Evolutionary conservation across 2,797 vertebrate genomes (phyloP).

Genomic region (Cuculus canorus): DNA sequence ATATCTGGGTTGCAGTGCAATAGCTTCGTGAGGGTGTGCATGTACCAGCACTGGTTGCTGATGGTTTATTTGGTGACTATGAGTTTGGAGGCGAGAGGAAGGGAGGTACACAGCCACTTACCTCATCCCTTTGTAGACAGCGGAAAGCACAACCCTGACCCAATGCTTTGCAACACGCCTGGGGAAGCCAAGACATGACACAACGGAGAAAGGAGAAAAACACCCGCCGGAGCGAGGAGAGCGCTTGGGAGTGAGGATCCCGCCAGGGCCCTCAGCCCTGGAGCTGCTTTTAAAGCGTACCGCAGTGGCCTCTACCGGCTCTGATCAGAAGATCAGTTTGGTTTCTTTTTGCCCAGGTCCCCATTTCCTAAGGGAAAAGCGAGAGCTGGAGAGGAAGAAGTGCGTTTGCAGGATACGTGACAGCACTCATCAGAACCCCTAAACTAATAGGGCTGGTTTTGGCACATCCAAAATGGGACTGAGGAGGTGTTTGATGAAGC

Average conservation of each 20-base stretch:
- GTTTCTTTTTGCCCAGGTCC: background rate
- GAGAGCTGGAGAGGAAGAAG: background rate
- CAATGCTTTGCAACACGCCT: background rate
- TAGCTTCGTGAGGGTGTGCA: background rate
- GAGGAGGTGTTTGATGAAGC: background rate
- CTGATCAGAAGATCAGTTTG: constrained; percentile 20
- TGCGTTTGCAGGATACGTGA: background rate
- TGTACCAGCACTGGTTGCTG: background rate
- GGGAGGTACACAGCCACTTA: background rate
- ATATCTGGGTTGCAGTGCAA: background rate
- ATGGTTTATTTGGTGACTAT: background rate
- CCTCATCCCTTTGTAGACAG: background rate
- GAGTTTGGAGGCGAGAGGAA: background rate
- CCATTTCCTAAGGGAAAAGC: background rate
- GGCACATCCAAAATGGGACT: background rate
- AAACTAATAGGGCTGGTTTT: background rate
- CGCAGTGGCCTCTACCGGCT: constrained; percentile 58
- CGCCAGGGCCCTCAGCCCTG: background rate
- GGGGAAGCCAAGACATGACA: constrained; percentile 45
- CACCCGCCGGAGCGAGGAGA: background rate
- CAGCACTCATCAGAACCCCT: background rate
- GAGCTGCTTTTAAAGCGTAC: constrained; percentile 5
- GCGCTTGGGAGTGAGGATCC: background rate
- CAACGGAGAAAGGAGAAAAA: background rate
- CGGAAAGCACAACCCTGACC: background rate